phyloP scores from a whole-genome alignment of 2,113 vertebrate species.

The Sakesphorus luctuosus region DNA sequence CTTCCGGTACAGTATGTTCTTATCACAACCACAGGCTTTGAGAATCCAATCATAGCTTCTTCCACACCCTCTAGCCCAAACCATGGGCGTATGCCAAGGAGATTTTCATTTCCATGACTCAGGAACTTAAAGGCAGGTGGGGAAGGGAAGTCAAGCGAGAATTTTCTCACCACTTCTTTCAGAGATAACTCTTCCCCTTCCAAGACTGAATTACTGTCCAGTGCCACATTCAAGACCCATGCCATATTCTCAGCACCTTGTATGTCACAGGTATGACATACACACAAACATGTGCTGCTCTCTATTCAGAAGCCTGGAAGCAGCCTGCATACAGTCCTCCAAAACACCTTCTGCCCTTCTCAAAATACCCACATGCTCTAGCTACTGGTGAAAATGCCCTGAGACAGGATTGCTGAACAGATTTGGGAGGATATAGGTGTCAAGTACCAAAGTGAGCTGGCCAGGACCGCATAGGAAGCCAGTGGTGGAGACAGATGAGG shows the following conservation, averaged over 20 bases:
- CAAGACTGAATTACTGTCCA: background rate
- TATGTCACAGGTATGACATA: conserved; percentile 19
- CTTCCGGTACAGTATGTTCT: conserved; percentile 66
- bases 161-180: conserved; percentile 53
- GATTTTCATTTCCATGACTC: conserved; percentile 71
- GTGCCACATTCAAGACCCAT: background rate
- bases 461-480: background rate
- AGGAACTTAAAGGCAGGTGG: conserved; percentile 62
- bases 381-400: background rate
- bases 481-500: background rate
- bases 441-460: background rate
- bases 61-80: conserved; percentile 64
- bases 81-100: conserved; percentile 63
- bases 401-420: background rate
- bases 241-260: background rate
- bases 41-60: conserved; percentile 62
- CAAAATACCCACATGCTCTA: background rate
- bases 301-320: conserved; percentile 3
- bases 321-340: background rate
- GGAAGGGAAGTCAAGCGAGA: conserved; percentile 60
- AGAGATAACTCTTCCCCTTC: conserved; percentile 36
- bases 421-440: background rate
- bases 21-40: conserved; percentile 67
- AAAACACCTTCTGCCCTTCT: background rate
- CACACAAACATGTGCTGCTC: background rate